phyloP scores from a whole-genome alignment of 2,113 vertebrate genomes.

The Ammodytes dubius region DNA sequence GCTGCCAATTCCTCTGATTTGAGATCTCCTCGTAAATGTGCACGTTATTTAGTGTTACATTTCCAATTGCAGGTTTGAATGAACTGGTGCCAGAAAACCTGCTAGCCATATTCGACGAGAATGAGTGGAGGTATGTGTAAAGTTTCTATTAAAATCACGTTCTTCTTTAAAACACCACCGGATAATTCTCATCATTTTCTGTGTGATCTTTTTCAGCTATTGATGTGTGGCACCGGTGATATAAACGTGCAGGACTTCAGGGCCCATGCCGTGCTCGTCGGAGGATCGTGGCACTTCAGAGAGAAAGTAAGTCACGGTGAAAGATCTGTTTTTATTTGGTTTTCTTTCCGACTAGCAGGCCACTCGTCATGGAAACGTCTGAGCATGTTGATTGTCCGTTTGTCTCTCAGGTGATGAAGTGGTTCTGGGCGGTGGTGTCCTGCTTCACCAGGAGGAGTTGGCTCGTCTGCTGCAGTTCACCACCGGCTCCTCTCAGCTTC shows the following conservation, averaged over 20 bases:
- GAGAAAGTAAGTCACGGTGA: conserved; percentile 88
- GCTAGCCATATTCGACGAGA: conserved; percentile 99
- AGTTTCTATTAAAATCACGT: conserved; percentile 24
- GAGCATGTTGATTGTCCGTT: conserved; percentile 3
- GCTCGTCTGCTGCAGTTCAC: conserved; percentile 98
- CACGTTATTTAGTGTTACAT: conserved; percentile 16
- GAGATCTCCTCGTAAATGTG: conserved; percentile 27
- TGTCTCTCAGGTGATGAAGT: conserved; percentile 94
- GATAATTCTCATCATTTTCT: background rate
- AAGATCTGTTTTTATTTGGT: background rate
- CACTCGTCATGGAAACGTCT: background rate
- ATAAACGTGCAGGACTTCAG: conserved; percentile 98
- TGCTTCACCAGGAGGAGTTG: conserved; percentile 99
- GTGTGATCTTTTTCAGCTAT: conserved; percentile 83
- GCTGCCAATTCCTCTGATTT: conserved; percentile 28
- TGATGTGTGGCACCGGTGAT: conserved; percentile 98
- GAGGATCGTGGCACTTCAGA: conserved; percentile 97
- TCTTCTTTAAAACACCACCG: background rate
- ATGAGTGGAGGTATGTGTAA: conserved; percentile 92
- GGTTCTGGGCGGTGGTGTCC: conserved; percentile 99
- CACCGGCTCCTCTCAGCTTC: conserved; percentile 97
- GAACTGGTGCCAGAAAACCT: conserved; percentile 98
- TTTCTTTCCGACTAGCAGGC: background rate
- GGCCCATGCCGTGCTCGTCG: conserved; percentile 96
- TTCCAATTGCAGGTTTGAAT: conserved; percentile 89